Base-by-base conservation (phyloP, 2,888 invertebrate species). In the Clanis bilineata region DNA sequence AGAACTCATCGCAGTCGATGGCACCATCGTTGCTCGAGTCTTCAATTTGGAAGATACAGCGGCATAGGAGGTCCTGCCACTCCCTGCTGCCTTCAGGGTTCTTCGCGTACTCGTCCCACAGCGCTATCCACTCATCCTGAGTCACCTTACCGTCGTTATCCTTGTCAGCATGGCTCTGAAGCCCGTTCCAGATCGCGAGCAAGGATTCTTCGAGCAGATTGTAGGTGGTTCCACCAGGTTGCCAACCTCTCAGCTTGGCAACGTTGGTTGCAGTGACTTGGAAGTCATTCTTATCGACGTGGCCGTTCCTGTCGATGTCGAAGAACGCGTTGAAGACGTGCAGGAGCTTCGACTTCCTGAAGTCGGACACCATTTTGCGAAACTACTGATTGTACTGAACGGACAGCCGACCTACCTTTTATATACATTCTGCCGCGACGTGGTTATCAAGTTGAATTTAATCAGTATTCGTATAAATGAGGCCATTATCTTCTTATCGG, bases 251-350 rank as follows among this genome's bases (percentile, higher is more conserved):
- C 56, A 96, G 88, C 56, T 95, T 93, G 74, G 96, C 95, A 64
- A 97, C 96, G 92, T 96, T 96, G 95, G 96, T 95, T 60, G 96
- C 95, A 7, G 97, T 96, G 62, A 96, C 87, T 76, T 97, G 96
- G 75, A 98, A 97, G 84, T 98, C 97, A 77, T 96, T 96, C 83
- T 95, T 95, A 78, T 97, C 97, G 71, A 98, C 96, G 65, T 95
- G 94, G 12, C 97, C 97, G 85, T 97, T 97, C 79, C 95, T 95
- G 88, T 98, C 96, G 69, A 96, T 95, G 93, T 98, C 98, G 76
- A 97, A 97, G 90, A 97, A 97, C 54, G 96, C 95, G 81, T 95
- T 95, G 94, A 97, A 97, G 60, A 97, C 95, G 88, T 96, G 96
- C 70, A 96, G 93, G 39, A 97, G 94, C 88, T 97, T 97, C 94